Percentiles rank a stretch among this genome's conserved stretches.
These are phyloP conservation scores for Cotesia typhae DNA, from an alignment of 1,140 invertebrate genomes.

Conservation along the genomic window DNA sequence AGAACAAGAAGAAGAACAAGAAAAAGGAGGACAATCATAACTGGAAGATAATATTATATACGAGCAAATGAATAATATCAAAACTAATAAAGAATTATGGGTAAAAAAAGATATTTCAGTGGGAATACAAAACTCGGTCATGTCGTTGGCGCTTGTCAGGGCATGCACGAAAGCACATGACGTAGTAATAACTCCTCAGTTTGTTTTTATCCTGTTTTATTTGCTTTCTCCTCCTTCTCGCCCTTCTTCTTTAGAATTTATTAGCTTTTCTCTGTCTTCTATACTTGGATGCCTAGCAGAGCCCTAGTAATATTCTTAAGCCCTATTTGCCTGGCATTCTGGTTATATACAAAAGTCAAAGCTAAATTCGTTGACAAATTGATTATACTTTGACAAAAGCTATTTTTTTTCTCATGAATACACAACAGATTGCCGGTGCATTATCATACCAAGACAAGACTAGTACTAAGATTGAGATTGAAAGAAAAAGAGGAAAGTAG, in stretches of 20 bases:
- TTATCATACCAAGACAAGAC: not conserved
- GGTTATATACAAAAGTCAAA: too few relatives aligned
- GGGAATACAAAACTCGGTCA: constrained; percentile 24
- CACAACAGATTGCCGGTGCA: not conserved
- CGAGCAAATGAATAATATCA: constrained; percentile 18
- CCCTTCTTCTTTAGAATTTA: not conserved
- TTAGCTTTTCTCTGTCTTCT: too few relatives aligned
- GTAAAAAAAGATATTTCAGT: constrained; percentile 7
- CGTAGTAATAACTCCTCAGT: constrained; percentile 12
- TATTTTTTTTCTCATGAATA: constrained; percentile 20
- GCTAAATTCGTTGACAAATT: constrained; percentile 1
- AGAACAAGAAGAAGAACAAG: too few relatives aligned
- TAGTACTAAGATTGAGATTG: too few relatives aligned
- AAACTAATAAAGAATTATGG: constrained; percentile 4
- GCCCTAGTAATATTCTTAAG: too few relatives aligned
- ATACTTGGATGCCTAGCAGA: too few relatives aligned
- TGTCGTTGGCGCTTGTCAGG: constrained; percentile 1
- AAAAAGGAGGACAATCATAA: too few relatives aligned
- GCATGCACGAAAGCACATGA: constrained; percentile 22
- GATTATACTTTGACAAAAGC: constrained; percentile 23
- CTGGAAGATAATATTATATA: not conserved
- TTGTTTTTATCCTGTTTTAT: constrained; percentile 34
- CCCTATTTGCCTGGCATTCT: too few relatives aligned
- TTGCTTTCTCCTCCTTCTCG: constrained; percentile 23
- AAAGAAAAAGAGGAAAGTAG: not conserved